These are phyloP conservation scores for Troglohyphantes excavatus DNA, from an alignment of 2,888 invertebrate genomes.

Conservation along the genomic window DNA sequence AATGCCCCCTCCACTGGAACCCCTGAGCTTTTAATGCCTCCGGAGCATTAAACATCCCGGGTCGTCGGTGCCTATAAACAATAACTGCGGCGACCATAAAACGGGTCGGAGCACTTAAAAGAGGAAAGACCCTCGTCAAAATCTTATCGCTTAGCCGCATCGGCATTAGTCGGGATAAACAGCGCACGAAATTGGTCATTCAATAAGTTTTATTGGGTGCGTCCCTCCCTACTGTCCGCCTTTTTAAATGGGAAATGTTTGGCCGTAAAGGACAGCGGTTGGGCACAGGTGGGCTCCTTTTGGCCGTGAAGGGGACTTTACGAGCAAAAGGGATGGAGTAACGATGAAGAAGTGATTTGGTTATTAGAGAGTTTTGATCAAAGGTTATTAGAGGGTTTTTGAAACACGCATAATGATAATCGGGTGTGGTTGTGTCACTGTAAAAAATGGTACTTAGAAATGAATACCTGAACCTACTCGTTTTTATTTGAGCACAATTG, in stretches of 20 bases:
- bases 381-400: no score
- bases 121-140: slow-evolving; percentile 47
- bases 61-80: slow-evolving; percentile 49
- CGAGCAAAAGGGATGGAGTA: no score
- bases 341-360: no score
- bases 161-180: slow-evolving; percentile 67
- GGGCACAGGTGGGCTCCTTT: no score
- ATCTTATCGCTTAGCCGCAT: slow-evolving; percentile 74
- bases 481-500: no score
- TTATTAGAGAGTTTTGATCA: no score
- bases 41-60: slow-evolving; percentile 53
- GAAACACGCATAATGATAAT: no score
- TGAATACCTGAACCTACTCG: no score
- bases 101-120: slow-evolving; percentile 45
- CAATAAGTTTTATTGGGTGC: slow-evolving; percentile 65
- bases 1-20: background rate
- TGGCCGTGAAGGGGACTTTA: no score
- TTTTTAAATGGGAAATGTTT: background rate
- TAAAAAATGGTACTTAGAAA: no score
- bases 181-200: slow-evolving; percentile 70
- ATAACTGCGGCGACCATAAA: slow-evolving; percentile 64
- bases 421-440: no score
- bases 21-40: slow-evolving; percentile 31
- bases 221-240: slow-evolving; percentile 6
- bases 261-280: no score